Evolutionary conservation across 2,888 invertebrate species (phyloP), one percentile per base, ranked within the genome.

Genomic region (Drosophila paracracens): DNA sequence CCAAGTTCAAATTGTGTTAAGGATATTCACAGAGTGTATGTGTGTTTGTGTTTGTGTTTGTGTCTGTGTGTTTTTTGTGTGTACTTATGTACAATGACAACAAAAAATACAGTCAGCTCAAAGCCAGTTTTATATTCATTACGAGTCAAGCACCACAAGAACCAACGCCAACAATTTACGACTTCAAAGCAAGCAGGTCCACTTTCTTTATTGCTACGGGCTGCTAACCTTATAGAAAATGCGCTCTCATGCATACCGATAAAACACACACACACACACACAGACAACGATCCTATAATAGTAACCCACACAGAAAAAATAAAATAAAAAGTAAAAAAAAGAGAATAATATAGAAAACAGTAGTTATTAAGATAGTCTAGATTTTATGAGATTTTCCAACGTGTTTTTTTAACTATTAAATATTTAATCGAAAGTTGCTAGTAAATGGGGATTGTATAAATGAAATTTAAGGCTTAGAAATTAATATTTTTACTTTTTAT

Each of bases 101-200:
- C 59, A 58, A 57, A 64, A 64, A 66, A 74, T 43, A 66, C 56
- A 61, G 61, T 80, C 74, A 75, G 84, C 87, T 81, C 83, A 87
- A 79, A 60, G 70, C 46, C 73, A 70, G 79, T 84, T 87, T 79
- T 87, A 81, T 87, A 77, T 85, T 77, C 89, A 85, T 87, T 87
- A 89, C 64, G 57, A 81, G 66, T 72, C 78, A 54, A 48, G 56
- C 68, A 62, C 38, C 68, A 72, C 40, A 38, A 53, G 29, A 36
- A 60, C 61, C 61, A 61, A 54, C 40, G 21, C 38, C 70, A 73
- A 73, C 83, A 82, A 80, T 89, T 85, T 89, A 87, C 82, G 88
- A 81, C 70, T 81, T 70, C 70, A 68, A 67, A 77, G 69, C 67
- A 69, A 79, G 70, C 60, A 61, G 79, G 74, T 69, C 65, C 61